Percentiles rank a stretch among this genome's conserved stretches.
Evolutionary conservation across 2,797 vertebrate species (phyloP).

Genomic region (Staurois parvus): DNA sequence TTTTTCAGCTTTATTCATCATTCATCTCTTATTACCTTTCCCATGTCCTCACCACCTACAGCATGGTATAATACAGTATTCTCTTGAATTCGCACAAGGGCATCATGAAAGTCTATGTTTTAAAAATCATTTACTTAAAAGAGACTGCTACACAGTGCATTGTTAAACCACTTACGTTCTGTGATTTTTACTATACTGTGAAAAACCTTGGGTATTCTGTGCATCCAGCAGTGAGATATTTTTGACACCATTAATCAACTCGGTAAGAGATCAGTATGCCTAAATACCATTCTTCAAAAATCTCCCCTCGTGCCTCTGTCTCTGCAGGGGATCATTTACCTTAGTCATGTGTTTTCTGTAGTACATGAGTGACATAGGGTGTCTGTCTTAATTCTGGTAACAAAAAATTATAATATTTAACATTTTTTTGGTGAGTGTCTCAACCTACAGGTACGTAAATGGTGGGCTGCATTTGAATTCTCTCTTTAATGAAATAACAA

Average conservation of each 20-base stretch:
- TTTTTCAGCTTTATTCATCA: background rate
- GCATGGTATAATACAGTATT: background rate
- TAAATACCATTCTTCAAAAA: background rate
- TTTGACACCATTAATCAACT: slow-evolving; percentile 8
- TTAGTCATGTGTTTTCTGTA: background rate
- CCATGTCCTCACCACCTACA: background rate
- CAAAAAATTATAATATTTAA: background rate
- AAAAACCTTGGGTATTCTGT: background rate
- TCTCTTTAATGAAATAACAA: too few species aligned
- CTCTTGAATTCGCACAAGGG: background rate
- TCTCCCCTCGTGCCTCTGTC: background rate
- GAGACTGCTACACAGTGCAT: background rate
- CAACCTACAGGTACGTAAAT: too few species aligned
- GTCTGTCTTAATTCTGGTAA: background rate
- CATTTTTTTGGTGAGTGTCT: too few species aligned
- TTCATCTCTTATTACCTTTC: background rate
- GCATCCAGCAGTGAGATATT: background rate
- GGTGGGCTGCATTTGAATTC: too few species aligned
- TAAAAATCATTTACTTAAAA: background rate
- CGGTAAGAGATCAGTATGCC: background rate
- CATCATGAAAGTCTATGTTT: background rate
- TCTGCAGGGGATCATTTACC: background rate
- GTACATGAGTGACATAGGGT: background rate
- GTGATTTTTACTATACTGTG: background rate
- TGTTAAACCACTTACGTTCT: slow-evolving; percentile 8